A percentile compares a stretch with the other conserved stretches of the same genome.
phyloP scores from a whole-genome alignment of 1,140 invertebrate genomes.

The Aphidius ervi region DNA sequence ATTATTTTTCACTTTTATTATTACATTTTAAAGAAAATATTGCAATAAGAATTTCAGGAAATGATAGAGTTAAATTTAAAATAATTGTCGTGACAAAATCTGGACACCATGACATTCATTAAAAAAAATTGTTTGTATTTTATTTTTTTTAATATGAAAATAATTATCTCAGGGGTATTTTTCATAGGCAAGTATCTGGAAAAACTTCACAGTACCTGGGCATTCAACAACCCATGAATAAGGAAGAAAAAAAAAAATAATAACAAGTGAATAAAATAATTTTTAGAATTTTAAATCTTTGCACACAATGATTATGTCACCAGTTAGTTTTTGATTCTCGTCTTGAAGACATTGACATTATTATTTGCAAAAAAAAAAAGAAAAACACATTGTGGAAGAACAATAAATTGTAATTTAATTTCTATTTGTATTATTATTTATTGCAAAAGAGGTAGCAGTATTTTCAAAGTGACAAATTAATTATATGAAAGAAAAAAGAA shows the following conservation, averaged over 20 bases:
- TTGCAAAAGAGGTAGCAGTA: no score
- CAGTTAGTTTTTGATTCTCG: background rate
- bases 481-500: no score
- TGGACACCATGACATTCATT: background rate
- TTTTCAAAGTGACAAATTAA: no score
- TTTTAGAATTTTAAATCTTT: background rate
- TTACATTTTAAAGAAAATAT: no score
- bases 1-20: background rate
- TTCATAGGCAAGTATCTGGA: conserved; percentile 11
- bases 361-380: no score
- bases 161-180: conserved; percentile 2
- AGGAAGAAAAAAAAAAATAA: conserved; percentile 1
- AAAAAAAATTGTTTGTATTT: background rate
- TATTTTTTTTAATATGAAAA: no score
- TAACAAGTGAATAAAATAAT: background rate
- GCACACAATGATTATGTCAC: background rate
- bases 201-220: conserved; percentile 11
- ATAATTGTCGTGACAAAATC: no score
- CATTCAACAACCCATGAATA: conserved; percentile 10
- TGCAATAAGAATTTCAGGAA: no score
- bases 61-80: no score
- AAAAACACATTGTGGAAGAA: no score
- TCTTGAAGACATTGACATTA: background rate
- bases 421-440: no score
- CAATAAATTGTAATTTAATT: no score